A percentile compares a stretch with the other conserved stretches of the same genome.
Conservation (phyloP, 2,888 invertebrate species). For the Pterobdella sp. region DNA sequence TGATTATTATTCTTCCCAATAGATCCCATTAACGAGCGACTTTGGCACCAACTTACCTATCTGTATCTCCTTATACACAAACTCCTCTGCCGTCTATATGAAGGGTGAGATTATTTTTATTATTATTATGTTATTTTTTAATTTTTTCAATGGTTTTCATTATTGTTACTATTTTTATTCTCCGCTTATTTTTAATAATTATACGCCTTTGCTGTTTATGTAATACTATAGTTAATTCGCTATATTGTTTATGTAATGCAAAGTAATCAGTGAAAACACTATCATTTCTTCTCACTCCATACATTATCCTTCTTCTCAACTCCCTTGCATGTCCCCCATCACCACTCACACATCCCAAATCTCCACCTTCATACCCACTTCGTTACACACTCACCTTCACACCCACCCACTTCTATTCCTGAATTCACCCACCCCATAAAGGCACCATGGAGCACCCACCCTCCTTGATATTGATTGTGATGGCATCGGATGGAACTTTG, state of each 20-base stretch:
- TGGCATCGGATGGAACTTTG: conserved; percentile 70
- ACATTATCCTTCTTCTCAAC: no score
- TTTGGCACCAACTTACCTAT: conserved; percentile 7
- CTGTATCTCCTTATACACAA: background rate
- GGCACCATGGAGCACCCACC: conserved; percentile 62
- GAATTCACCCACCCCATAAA: conserved; percentile 31
- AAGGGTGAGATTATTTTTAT: background rate
- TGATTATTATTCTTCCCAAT: no score
- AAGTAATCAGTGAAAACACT: no score
- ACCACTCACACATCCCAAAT: background rate
- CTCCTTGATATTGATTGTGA: conserved; percentile 69
- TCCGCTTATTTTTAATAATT: no score
- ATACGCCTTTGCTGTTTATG: no score
- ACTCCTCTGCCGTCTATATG: background rate
- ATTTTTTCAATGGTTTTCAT: no score
- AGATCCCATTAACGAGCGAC: background rate
- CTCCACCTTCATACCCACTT: background rate
- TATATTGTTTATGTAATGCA: no score
- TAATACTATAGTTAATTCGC: no score
- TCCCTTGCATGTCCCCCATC: no score
- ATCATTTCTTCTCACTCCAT: no score
- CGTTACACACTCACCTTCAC: background rate
- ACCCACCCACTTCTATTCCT: background rate
- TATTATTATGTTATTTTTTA: no score
- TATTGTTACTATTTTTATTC: no score